Evolutionary conservation across 2,113 vertebrate genomes (phyloP), one percentile per base, ranked within the genome.

Genomic region (Phocoena phocoena): DNA sequence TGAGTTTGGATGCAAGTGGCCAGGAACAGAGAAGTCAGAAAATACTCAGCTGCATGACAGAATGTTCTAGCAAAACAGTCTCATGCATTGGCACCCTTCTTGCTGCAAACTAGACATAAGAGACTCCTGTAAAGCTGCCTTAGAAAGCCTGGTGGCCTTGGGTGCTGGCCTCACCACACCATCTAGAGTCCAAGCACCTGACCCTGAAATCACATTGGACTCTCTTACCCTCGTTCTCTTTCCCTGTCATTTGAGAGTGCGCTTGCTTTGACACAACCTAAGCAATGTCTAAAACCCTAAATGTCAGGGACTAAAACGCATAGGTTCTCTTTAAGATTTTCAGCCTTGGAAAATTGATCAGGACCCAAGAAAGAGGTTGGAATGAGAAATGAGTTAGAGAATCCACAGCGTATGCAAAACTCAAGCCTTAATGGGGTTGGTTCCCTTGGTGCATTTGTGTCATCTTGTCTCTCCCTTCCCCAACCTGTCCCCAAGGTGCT

Each of bases 91-190:
- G 50, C 76, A 36, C 2, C 21, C 20, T 9, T 53, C 18, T 55
- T 80, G 50, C 76, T 55, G 50, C 50, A 80, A 80, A 36, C 50
- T 33, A 36, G 20, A 23, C 11, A 55, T 12, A 79, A 55, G 33
- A 80, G 74, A n/a, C 31, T 53, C 47, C 3, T 18, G 65, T 63
- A 50, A 36, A 18, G 15, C 31, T 47, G n/a, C 20, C 25, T 41
- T 8, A 1, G 73, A 41, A 53, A 33, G 36, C 53, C 60, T 63
- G 31, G 21, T 6, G 23, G 41, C 5, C 47, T 71, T 28, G 23
- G n/a, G 17, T 1, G 23, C 28, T 17, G 20, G 15, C 25, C 23
- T 83, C 12, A 0, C 13, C 18, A 5, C 1, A 0, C 5, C 15
- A 8, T 21, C n/a, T 21, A 6, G 6, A 65, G 50, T 36, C 62